These are phyloP conservation scores for Ormyrus thymus DNA, from an alignment of 2,888 invertebrate genomes.

Conservation along the genomic window DNA sequence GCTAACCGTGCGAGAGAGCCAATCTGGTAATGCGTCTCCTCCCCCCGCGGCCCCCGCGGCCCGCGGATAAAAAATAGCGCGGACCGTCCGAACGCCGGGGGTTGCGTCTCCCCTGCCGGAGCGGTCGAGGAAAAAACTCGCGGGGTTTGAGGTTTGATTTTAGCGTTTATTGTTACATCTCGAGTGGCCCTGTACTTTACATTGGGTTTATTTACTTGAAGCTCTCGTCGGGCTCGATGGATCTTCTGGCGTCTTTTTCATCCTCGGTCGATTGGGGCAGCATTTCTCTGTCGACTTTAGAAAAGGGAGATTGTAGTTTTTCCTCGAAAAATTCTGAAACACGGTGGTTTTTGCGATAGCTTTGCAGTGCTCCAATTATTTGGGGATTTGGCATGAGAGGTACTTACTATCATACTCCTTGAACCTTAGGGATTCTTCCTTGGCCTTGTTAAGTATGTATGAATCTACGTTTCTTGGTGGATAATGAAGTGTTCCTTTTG, in stretches of 20 bases:
- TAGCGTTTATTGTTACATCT: neutral
- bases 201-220: slow-evolving; percentile 7
- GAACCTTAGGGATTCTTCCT: slow-evolving; percentile 30
- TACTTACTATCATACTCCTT: slow-evolving; percentile 35
- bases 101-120: slow-evolving; percentile 7
- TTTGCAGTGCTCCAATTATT: too few relatives aligned
- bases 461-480: neutral
- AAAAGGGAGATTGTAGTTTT: neutral
- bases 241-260: neutral
- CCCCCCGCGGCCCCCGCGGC: too few relatives aligned
- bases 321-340: slow-evolving; percentile 36
- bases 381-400: neutral
- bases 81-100: neutral
- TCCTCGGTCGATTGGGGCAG: slow-evolving; percentile 1
- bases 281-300: slow-evolving; percentile 25
- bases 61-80: slow-evolving; percentile 46
- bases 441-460: slow-evolving; percentile 16
- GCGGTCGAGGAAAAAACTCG: neutral
- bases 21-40: slow-evolving; percentile 72
- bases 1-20: slow-evolving; percentile 64
- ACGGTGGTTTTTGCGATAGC: neutral
- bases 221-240: neutral
- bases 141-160: neutral
- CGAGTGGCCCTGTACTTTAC: neutral
- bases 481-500: slow-evolving; percentile 3